Conservation (phyloP, 2,888 invertebrate species). For the Hymenopus coronatus region DNA sequence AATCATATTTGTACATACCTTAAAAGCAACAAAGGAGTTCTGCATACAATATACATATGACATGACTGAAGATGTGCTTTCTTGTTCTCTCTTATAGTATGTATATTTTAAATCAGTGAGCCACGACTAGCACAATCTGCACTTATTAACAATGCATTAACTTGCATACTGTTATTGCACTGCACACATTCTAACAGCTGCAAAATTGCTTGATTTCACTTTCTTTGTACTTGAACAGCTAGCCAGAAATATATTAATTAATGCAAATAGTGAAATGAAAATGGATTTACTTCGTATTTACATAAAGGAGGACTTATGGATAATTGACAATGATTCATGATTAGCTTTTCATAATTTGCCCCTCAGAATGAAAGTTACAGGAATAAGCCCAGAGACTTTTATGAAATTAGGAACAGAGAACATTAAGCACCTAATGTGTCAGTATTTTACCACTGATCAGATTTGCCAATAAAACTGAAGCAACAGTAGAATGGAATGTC, state of each 20-base stretch:
- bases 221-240: slow-evolving; percentile 16
- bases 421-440: not conserved
- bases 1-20: not conserved
- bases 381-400: not conserved
- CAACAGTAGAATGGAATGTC: not conserved
- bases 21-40: not conserved
- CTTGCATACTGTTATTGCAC: slow-evolving; percentile 26
- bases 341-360: not conserved
- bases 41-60: not conserved
- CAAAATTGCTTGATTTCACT: not conserved
- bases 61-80: not conserved
- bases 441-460: not conserved
- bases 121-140: slow-evolving; percentile 19
- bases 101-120: not conserved
- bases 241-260: not conserved
- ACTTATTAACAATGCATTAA: not conserved
- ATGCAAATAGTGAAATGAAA: not conserved
- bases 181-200: slow-evolving; percentile 7
- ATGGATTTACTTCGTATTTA: not conserved
- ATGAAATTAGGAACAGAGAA: not conserved
- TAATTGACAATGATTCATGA: not conserved
- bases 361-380: not conserved
- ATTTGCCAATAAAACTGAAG: not conserved
- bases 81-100: not conserved
- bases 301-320: not conserved